Evolutionary conservation across 1,140 invertebrate genomes (phyloP).

Genomic region (Aphidius gifuensis): DNA sequence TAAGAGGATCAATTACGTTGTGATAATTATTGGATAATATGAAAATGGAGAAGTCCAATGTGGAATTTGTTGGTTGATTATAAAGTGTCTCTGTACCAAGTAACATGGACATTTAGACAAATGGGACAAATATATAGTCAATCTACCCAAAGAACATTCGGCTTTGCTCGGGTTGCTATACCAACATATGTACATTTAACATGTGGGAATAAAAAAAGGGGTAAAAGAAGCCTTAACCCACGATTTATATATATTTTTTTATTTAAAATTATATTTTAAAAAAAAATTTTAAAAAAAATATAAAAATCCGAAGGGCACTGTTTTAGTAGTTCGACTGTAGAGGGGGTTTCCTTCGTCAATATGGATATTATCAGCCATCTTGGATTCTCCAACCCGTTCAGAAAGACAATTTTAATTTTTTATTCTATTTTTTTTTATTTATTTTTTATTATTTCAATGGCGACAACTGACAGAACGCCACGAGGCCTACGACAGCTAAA

Average conservation of each 20-base stretch:
- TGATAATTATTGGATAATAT: not conserved
- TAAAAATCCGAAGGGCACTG: too few species aligned
- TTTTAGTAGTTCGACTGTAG: not conserved
- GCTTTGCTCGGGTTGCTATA: not conserved
- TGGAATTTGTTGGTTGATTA: not conserved
- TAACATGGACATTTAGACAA: conserved; percentile 13
- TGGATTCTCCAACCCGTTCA: conserved; percentile 45
- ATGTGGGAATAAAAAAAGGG: too few species aligned
- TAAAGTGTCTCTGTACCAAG: conserved; percentile 21
- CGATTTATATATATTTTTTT: too few species aligned
- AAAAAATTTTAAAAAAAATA: too few species aligned
- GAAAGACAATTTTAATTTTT: conserved; percentile 11
- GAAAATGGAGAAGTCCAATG: conserved; percentile 19
- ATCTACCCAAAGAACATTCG: not conserved
- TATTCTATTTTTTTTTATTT: conserved; percentile 1
- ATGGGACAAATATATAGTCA: conserved; percentile 8
- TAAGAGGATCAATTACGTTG: too few species aligned
- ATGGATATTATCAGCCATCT: conserved; percentile 41
- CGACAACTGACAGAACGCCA: conserved; percentile 39
- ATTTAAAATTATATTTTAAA: too few species aligned
- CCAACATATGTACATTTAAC: not conserved
- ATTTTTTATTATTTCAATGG: not conserved
- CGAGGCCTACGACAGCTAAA: conserved; percentile 26
- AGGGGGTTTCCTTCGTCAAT: conserved; percentile 35
- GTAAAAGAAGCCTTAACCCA: too few species aligned